Evolutionary conservation across 2,113 vertebrate genomes (phyloP).

Genomic region (Coryphaenoides rupestris): DNA sequence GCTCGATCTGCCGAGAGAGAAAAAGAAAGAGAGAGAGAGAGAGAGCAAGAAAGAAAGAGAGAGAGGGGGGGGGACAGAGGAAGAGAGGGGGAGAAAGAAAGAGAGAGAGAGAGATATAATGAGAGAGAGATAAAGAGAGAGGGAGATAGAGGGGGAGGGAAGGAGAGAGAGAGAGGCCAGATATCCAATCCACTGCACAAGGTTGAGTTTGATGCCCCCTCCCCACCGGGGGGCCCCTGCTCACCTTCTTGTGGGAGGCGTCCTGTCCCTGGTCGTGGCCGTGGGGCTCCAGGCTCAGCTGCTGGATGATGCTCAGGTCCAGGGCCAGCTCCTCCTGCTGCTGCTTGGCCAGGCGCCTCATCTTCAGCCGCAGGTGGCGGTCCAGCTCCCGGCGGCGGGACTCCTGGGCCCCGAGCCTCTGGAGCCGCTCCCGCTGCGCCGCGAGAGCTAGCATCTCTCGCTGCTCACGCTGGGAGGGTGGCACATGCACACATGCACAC

Average conservation of each 20-base stretch:
- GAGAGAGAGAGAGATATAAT: no score
- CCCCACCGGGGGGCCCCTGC: background rate
- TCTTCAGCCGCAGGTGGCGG: conserved; percentile 68
- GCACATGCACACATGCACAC: background rate
- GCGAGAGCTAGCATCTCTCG: conserved; percentile 63
- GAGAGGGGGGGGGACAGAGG: background rate
- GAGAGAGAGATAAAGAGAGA: background rate
- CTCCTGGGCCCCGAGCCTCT: conserved; percentile 57
- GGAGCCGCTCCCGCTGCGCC: conserved; percentile 60
- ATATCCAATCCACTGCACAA: background rate
- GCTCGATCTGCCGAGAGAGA: conserved; percentile 62
- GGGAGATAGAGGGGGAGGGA: background rate
- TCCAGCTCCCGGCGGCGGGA: conserved; percentile 62
- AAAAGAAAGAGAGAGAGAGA: background rate
- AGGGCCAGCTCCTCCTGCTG: conserved; percentile 73
- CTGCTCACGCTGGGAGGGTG: conserved; percentile 73
- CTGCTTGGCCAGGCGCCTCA: conserved; percentile 63
- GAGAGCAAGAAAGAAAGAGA: background rate
- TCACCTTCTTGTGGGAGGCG: conserved; percentile 76
- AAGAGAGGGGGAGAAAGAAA: background rate
- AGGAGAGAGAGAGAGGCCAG: background rate
- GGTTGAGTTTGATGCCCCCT: background rate
- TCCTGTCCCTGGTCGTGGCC: conserved; percentile 58
- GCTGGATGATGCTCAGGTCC: conserved; percentile 76
- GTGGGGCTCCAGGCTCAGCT: conserved; percentile 56